A percentile compares a stretch with the other conserved stretches of the same genome.
phyloP scores from a whole-genome alignment of 2,113 vertebrate genomes.

The Pardalotus punctatus region DNA sequence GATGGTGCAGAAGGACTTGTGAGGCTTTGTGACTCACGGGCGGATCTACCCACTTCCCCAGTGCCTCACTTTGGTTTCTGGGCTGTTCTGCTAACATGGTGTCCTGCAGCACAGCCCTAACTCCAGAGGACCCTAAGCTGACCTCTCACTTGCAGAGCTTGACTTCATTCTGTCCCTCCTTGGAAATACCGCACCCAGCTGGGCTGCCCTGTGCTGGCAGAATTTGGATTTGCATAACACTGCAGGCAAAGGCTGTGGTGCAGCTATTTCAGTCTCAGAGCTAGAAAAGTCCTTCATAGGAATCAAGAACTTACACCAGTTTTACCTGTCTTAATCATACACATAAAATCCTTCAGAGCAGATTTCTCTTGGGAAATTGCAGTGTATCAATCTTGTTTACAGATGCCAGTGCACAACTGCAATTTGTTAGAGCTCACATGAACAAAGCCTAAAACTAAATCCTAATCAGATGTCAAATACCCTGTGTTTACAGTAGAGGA shows the following conservation, averaged over 20 bases:
- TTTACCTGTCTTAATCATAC: background rate
- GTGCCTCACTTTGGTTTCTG: background rate
- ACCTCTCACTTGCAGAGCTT: background rate
- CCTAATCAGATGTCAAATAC: background rate
- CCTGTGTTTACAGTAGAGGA: background rate
- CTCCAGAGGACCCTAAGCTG: background rate
- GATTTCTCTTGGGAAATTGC: background rate
- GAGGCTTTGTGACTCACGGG: background rate
- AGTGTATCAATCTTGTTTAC: background rate
- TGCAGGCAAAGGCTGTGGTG: background rate
- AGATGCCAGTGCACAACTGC: background rate
- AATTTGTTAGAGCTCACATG: background rate
- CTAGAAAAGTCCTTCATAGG: background rate
- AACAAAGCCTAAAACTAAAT: background rate
- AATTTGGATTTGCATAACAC: background rate
- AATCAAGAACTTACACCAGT: background rate
- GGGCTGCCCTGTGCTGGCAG: background rate
- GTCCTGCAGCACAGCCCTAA: background rate
- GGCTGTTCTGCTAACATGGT: background rate
- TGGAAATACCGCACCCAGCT: background rate
- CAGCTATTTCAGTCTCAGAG: background rate
- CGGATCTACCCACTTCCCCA: background rate
- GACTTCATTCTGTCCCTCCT: background rate
- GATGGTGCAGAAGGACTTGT: background rate
- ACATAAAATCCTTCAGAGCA: background rate